Evolutionary conservation across 2,113 vertebrate genomes (phyloP).

Genomic region (Corydoras sp.): DNA sequence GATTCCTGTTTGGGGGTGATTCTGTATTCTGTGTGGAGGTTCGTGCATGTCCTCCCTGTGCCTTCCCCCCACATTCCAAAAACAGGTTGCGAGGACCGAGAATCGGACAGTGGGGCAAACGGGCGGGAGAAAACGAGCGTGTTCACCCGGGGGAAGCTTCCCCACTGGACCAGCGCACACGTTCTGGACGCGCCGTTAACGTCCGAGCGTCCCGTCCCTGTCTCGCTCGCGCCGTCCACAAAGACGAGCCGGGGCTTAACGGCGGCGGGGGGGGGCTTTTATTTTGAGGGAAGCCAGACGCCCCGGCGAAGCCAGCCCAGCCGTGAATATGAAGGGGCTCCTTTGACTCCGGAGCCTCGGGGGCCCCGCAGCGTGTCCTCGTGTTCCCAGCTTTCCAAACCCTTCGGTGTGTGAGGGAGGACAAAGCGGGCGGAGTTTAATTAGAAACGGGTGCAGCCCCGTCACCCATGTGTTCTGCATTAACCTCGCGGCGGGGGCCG

Average conservation of each 20-base stretch:
- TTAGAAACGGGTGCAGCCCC: constrained; percentile 15
- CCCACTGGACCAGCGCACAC: too few relatives aligned
- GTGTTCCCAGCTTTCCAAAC: constrained; percentile 4
- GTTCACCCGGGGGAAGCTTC: too few relatives aligned
- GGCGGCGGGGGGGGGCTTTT: background rate
- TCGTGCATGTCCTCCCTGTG: too few relatives aligned
- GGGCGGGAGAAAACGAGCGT: too few relatives aligned
- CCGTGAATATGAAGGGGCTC: background rate
- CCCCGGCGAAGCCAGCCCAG: background rate
- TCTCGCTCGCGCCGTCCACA: too few relatives aligned
- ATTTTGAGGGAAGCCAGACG: background rate
- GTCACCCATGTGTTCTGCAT: constrained; percentile 1
- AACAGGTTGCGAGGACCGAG: too few relatives aligned
- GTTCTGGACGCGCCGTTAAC: too few relatives aligned
- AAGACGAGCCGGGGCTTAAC: background rate
- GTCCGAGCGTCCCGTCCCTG: too few relatives aligned
- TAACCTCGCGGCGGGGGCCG: background rate
- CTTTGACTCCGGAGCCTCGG: background rate
- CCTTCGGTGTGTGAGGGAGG: constrained; percentile 9
- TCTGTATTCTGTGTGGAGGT: too few relatives aligned
- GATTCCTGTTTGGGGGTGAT: too few relatives aligned
- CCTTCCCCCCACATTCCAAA: too few relatives aligned
- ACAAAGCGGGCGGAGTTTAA: constrained; percentile 4
- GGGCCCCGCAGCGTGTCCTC: background rate
- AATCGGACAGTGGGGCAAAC: too few relatives aligned